Evolutionary conservation across 2,113 vertebrate species (phyloP), one percentile per base, ranked within the genome.

Genomic region (Clarias batrachus): DNA sequence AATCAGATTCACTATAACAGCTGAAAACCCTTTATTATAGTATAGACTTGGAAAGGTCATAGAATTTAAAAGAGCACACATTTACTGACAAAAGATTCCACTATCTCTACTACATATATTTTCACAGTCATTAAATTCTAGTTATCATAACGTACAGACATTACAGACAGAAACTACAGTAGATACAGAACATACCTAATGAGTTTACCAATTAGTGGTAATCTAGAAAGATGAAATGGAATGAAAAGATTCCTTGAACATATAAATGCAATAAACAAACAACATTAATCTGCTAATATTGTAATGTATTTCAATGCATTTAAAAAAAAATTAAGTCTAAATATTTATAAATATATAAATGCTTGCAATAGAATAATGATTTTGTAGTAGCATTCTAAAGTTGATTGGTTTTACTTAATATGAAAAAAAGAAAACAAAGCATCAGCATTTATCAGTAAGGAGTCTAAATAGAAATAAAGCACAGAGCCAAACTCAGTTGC

Each of bases 321-420:
- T n/a, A 1, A 77, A 77, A n/a, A 25, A 48, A 0, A 74, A 19
- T n/a, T 62, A 66, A 33, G 37, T 14, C 41, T 63, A 57, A 85
- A 48, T 59, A 60, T 37, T 41, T 14, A 14, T 62, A 37, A 81
- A 41, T 80, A 16, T 62, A 23, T 77, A 77, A 17, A 76, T 27
- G 25, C 41, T 41, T 30, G 16, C 57, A 54, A 17, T 3, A 30
- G 59, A 66, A 41, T 30, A 2, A 90, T 80, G 79, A 77, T 91
- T 91, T 91, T 87, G 60, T 86, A 88, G n/a, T 83, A 87, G 90
- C 81, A 93, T 91, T 90, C 68, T 79, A 70, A 87, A 90, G 14
- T 41, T 85, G 33, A 81, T 88, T 90, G 78, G 90, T 92, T 93
- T 84, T 81, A 86, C 88, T 88, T 74, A 88, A 89, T 74, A 78